A percentile compares a stretch with the other conserved stretches of the same genome.
Conservation (phyloP, 2,888 invertebrate genomes). For the Neoaliturus tenellus region DNA sequence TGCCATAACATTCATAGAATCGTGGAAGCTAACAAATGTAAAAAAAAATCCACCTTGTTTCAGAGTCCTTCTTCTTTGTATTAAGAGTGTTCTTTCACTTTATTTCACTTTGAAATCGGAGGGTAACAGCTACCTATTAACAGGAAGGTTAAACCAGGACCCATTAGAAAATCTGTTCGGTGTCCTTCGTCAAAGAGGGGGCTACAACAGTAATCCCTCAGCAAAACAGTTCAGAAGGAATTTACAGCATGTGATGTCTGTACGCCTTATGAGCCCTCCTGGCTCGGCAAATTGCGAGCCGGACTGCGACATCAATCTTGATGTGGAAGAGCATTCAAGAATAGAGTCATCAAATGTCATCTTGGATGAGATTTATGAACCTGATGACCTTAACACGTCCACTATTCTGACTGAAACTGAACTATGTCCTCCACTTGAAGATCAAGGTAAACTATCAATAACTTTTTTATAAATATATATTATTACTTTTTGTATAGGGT, state of each 20-base stretch:
- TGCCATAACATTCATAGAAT: not conserved
- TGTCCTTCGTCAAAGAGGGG: conserved; percentile 4
- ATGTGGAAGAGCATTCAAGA: conserved; percentile 4
- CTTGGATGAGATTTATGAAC: not conserved
- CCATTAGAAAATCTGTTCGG: conserved; percentile 36
- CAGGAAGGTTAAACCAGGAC: conserved; percentile 13
- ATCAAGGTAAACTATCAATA: not conserved
- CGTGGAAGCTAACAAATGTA: conserved; percentile 17
- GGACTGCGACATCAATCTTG: not conserved
- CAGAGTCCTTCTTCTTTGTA: not conserved
- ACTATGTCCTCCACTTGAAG: not conserved
- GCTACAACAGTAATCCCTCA: conserved; percentile 28
- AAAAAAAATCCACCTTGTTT: conserved; percentile 33
- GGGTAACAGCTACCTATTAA: not conserved
- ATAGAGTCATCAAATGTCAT: not conserved
- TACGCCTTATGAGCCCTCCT: conserved; percentile 22
- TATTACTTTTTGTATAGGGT: not conserved
- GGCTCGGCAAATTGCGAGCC: conserved; percentile 15
- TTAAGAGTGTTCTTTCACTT: conserved; percentile 2
- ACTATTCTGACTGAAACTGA: not conserved
- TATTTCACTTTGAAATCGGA: not conserved
- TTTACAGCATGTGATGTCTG: conserved; percentile 15
- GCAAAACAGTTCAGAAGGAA: conserved; percentile 24
- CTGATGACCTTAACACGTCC: not conserved
- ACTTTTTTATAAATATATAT: not conserved